A percentile compares a stretch with the other conserved stretches of the same genome.
Evolutionary conservation across 2,888 invertebrate species (phyloP).

Genomic region (Calliscelio sp.): DNA sequence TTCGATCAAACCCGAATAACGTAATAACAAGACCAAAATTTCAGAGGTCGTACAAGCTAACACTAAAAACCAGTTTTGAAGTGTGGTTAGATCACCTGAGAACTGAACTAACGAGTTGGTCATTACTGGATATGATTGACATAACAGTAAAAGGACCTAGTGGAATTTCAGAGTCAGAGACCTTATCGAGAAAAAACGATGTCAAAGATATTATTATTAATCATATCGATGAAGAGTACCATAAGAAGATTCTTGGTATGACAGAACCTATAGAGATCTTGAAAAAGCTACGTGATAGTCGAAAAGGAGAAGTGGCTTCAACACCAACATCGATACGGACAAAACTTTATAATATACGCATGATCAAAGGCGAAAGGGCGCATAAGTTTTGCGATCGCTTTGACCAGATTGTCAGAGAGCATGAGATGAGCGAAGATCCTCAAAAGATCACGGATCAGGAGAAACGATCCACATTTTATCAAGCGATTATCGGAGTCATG

Average conservation of each 20-base stretch:
- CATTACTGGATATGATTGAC: constrained; percentile 63
- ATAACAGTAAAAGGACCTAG: constrained; percentile 26
- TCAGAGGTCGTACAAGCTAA: constrained; percentile 62
- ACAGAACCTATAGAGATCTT: constrained; percentile 67
- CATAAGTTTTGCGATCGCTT: constrained; percentile 57
- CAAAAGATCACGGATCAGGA: constrained; percentile 44
- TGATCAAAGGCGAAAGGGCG: constrained; percentile 45
- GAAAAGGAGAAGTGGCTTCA: constrained; percentile 57
- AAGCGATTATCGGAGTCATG: constrained; percentile 65
- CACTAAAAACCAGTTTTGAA: constrained; percentile 60
- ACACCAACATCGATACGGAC: constrained; percentile 68
- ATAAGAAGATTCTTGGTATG: constrained; percentile 64
- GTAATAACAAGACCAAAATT: constrained; percentile 44
- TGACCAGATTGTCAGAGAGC: constrained; percentile 60
- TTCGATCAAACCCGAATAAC: neutral
- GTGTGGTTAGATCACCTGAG: constrained; percentile 64
- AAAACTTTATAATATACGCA: constrained; percentile 44
- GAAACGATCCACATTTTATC: constrained; percentile 66
- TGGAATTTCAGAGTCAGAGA: constrained; percentile 33
- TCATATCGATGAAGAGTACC: constrained; percentile 67
- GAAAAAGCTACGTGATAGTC: constrained; percentile 48
- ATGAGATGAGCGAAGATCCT: constrained; percentile 44
- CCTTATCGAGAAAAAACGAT: constrained; percentile 57
- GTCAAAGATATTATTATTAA: constrained; percentile 67
- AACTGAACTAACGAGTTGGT: constrained; percentile 64